Conservation (phyloP, 2,797 vertebrate genomes). For the Tragopan temminckii region DNA sequence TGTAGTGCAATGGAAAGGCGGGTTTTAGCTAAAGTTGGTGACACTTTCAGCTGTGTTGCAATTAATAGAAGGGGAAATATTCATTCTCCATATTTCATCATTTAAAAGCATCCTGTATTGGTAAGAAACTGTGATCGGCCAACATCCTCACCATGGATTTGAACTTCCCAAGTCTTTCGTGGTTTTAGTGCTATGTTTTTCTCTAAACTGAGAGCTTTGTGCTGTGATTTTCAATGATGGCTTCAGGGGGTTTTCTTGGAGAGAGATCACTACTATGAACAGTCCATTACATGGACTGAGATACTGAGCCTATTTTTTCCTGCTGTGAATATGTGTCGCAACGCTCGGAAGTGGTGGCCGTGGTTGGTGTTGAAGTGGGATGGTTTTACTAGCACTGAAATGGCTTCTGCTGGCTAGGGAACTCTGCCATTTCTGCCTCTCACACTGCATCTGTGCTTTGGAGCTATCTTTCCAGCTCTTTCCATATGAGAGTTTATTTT, state of each 20-base stretch:
- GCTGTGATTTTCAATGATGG: background rate
- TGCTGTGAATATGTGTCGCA: background rate
- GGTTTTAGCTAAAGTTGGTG: background rate
- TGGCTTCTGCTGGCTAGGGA: background rate
- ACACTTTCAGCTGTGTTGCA: constrained; percentile 23
- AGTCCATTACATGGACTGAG: background rate
- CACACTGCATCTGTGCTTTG: fast-evolving
- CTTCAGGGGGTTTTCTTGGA: background rate
- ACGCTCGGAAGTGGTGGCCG: constrained; percentile 11
- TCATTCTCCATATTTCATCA: constrained; percentile 58
- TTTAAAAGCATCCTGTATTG: constrained; percentile 59
- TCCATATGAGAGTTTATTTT: background rate
- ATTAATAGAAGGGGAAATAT: constrained; percentile 50
- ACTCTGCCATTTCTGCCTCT: background rate
- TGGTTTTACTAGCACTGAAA: constrained; percentile 26
- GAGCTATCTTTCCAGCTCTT: background rate
- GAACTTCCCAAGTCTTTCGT: constrained; percentile 24
- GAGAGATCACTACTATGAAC: background rate
- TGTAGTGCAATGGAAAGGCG: constrained; percentile 23
- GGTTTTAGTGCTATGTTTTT: background rate
- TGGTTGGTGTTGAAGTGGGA: background rate
- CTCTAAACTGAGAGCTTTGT: background rate
- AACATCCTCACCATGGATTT: background rate
- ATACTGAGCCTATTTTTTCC: constrained; percentile 32
- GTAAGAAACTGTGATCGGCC: constrained; percentile 35